Conservation (phyloP, 2,113 vertebrate species). For the Rutilus rutilus region DNA sequence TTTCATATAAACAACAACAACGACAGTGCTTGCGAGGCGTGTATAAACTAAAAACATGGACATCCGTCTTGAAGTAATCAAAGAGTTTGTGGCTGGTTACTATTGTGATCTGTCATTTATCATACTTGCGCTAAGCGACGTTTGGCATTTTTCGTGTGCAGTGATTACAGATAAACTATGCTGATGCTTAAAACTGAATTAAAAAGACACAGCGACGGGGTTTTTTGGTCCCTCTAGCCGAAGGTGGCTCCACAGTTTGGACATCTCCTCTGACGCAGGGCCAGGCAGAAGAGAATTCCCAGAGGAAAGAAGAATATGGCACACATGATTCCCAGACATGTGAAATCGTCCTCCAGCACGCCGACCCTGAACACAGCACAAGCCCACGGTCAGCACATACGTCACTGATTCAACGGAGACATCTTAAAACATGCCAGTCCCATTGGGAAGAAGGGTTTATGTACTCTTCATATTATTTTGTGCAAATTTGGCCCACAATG, state of each 20-base stretch:
- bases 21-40: slow-evolving; percentile 5
- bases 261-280: slow-evolving; percentile 93
- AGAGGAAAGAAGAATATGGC: slow-evolving; percentile 97
- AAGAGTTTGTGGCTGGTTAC: slow-evolving; percentile 13
- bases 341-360: slow-evolving; percentile 97
- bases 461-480: neutral
- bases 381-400: neutral
- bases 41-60: slow-evolving; percentile 4
- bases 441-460: neutral
- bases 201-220: slow-evolving; percentile 39
- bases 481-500: neutral
- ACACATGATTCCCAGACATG: slow-evolving; percentile 92
- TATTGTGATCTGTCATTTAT: slow-evolving; percentile 23
- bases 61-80: neutral
- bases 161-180: slow-evolving; percentile 24
- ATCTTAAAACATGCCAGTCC: no score
- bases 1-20: neutral
- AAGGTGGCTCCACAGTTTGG: slow-evolving; percentile 97
- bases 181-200: slow-evolving; percentile 41
- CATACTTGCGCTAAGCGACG: neutral
- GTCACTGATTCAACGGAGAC: no score
- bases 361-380: slow-evolving; percentile 83
- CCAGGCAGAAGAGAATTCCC: slow-evolving; percentile 95
- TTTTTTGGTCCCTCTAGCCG: slow-evolving; percentile 82
- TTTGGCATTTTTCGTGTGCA: slow-evolving; percentile 65